Evolutionary conservation across 2,888 invertebrate species (phyloP), one percentile per base, ranked within the genome.

Genomic region (Melipona beecheii): DNA sequence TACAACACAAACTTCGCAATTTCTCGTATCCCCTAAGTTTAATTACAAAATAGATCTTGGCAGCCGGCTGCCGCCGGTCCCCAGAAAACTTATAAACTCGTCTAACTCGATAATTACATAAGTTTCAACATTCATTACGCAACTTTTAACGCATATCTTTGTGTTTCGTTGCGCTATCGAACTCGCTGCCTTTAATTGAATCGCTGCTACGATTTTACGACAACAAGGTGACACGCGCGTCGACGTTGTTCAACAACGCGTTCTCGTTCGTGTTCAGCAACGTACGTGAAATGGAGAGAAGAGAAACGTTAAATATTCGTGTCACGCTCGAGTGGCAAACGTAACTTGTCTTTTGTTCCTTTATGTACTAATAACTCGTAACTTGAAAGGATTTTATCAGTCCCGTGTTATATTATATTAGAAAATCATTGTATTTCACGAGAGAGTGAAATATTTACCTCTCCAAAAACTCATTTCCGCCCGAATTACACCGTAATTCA

Each of bases 1-100:
- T 24, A 17, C 54, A 24, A 36, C 24, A 27, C 52, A 62, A 76
- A 76, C 52, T 76, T 76, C 17, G 31, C 58, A 19, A 50, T 60
- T 70, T 15, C 69, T 52, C 69, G 76, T 70, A 64, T 70, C 54
- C 49, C 56, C 71, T 71, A 71, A 71, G 71, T 77, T 77, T 71
- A 77, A 71, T 77, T 77, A 71, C 64, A 71, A 77, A 77, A 71
- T 77, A 77, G 64, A 65, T 77, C 77, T 65, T 49, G 71, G 70
- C 76, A 64, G 56, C 70, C 50, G 52, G 43, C 43, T 27, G 49
- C 43, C 27, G 24, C 15, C 66, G n/a, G 69, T 76, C 71, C n/a
- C 49, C 27, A 43, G 11, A 36, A 11, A 54, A 71, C 56, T 77
- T 71, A 77, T 77, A 71, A 64, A 77, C 76, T 64, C 64, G 27